phyloP scores from a whole-genome alignment of 2,888 invertebrate genomes.

The Aspidiotus destructor region DNA sequence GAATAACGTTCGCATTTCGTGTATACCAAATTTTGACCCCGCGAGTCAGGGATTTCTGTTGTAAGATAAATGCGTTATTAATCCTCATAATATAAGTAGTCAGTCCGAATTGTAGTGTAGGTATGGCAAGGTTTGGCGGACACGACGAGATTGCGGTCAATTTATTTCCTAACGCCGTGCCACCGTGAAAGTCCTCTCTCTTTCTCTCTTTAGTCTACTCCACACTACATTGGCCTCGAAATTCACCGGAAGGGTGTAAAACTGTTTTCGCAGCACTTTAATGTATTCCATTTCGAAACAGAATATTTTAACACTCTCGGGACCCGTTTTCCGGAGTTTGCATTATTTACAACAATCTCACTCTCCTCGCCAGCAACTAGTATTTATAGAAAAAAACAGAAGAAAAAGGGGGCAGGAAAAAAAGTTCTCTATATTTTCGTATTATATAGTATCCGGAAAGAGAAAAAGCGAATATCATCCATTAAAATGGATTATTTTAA shows the following conservation, averaged over 20 bases:
- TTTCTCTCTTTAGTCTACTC: background rate
- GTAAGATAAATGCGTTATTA: slow-evolving; percentile 32
- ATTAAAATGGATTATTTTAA: slow-evolving; percentile 2
- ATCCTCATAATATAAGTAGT: slow-evolving; percentile 29
- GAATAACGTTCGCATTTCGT: slow-evolving; percentile 17
- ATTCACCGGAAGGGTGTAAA: slow-evolving; percentile 16
- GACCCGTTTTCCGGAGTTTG: slow-evolving; percentile 32
- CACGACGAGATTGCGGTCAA: slow-evolving; percentile 30
- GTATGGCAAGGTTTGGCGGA: too few relatives aligned
- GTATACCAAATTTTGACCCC: slow-evolving; percentile 5
- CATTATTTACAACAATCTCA: slow-evolving; percentile 33
- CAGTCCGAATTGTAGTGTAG: background rate
- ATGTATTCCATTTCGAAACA: slow-evolving; percentile 31
- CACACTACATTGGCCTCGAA: background rate
- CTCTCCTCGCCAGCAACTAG: slow-evolving; percentile 8
- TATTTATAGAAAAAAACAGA: background rate
- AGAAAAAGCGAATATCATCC: background rate
- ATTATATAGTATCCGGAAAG: background rate
- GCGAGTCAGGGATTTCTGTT: background rate
- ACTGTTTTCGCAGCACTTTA: slow-evolving; percentile 24
- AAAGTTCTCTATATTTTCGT: background rate
- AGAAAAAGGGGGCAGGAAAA: background rate
- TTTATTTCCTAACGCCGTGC: slow-evolving; percentile 24
- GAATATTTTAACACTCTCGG: slow-evolving; percentile 33
- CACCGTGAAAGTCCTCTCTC: background rate